A percentile compares a stretch with the other conserved stretches of the same genome.
phyloP scores from a whole-genome alignment of 2,888 invertebrate genomes.

The Drosophila macrospina region DNA sequence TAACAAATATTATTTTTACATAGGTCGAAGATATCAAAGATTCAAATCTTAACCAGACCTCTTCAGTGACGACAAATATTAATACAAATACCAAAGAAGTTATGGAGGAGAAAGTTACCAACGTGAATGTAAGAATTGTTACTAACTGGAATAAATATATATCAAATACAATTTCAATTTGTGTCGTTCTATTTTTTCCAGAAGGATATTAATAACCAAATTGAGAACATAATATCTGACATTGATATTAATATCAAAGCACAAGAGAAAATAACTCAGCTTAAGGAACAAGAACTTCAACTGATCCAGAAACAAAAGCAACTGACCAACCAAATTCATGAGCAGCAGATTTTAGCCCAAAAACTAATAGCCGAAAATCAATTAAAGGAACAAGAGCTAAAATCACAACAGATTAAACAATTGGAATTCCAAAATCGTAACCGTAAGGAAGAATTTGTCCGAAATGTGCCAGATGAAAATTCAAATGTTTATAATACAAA shows the following conservation, averaged over 20 bases:
- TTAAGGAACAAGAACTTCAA: constrained; percentile 72
- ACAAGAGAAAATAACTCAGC: constrained; percentile 82
- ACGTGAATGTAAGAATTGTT: constrained; percentile 29
- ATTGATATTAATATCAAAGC: constrained; percentile 87
- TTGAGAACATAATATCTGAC: constrained; percentile 88
- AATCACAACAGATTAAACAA: constrained; percentile 35
- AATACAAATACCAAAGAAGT: not conserved
- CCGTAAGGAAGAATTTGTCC: not conserved
- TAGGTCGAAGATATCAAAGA: constrained; percentile 24
- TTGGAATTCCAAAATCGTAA: constrained; percentile 6
- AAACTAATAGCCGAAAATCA: constrained; percentile 66
- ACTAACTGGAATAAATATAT: not conserved
- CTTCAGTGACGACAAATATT: not conserved
- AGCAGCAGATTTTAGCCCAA: constrained; percentile 73
- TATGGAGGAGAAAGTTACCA: constrained; percentile 5
- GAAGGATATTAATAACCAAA: constrained; percentile 83
- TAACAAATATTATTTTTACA: not conserved
- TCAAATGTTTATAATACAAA: not conserved
- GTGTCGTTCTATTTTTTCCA: constrained; percentile 19
- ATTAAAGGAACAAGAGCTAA: constrained; percentile 59
- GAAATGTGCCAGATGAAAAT: constrained; percentile 1
- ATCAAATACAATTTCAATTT: not conserved
- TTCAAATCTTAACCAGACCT: not conserved
- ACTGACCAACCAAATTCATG: constrained; percentile 69
- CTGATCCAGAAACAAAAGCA: constrained; percentile 75